phyloP scores from a whole-genome alignment of 2,888 invertebrate species.

The Cheilosia variabilis region DNA sequence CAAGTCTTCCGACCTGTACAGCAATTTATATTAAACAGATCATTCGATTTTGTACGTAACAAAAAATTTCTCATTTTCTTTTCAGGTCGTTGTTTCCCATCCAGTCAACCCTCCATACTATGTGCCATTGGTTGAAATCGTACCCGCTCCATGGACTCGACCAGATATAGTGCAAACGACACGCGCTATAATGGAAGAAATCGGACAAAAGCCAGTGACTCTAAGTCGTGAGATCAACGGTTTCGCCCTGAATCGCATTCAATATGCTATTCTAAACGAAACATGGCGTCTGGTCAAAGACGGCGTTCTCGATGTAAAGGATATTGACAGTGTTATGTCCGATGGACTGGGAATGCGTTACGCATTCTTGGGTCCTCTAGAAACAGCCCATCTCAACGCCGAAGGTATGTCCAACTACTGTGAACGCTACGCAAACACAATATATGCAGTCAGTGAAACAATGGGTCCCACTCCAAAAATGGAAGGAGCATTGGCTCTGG shows the following conservation, averaged over 20 bases:
- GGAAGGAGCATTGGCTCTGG: constrained; percentile 87
- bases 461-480: constrained; percentile 91
- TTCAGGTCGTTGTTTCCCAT: constrained; percentile 88
- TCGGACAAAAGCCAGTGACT: constrained; percentile 96
- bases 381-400: constrained; percentile 97
- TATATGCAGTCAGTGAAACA: constrained; percentile 87
- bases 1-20: too few relatives aligned
- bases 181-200: constrained; percentile 90
- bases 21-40: background rate
- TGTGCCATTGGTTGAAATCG: constrained; percentile 96
- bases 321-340: constrained; percentile 96
- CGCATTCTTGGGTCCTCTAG: constrained; percentile 96
- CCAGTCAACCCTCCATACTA: constrained; percentile 99
- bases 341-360: constrained; percentile 97
- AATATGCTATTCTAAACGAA: constrained; percentile 97
- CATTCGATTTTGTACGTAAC: background rate
- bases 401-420: constrained; percentile 90
- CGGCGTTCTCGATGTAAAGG: constrained; percentile 93
- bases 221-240: constrained; percentile 94
- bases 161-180: constrained; percentile 90
- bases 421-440: constrained; percentile 87
- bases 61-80: constrained; percentile 11
- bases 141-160: constrained; percentile 97
- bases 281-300: constrained; percentile 94
- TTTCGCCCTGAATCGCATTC: constrained; percentile 96